Conservation (phyloP, 92 coral and sea anemone genomes). For the Diadumene lineata region DNA sequence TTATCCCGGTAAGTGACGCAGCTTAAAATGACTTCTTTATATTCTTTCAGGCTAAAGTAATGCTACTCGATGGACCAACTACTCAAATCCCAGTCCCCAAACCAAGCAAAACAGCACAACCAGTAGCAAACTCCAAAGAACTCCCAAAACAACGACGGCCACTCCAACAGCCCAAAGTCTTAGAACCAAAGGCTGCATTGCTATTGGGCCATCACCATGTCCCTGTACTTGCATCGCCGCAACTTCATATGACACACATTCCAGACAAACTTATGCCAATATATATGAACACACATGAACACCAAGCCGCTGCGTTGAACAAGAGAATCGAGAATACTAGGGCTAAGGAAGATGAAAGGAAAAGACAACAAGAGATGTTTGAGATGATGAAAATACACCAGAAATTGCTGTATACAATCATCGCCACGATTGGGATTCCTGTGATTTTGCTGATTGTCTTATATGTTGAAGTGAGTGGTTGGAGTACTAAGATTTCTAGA, state of each 20-base stretch:
- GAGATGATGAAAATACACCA: slow-evolving; percentile 96
- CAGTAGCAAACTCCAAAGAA: slow-evolving; percentile 44
- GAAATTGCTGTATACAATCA: slow-evolving; percentile 83
- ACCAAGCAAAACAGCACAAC: slow-evolving; percentile 43
- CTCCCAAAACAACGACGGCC: slow-evolving; percentile 73
- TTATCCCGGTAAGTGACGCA: too few species aligned
- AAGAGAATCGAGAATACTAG: slow-evolving; percentile 68
- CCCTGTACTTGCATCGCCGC: slow-evolving; percentile 77
- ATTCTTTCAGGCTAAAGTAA: slow-evolving; percentile 63
- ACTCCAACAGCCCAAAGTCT: slow-evolving; percentile 83
- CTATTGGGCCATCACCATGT: slow-evolving; percentile 93
- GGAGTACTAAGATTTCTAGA: too few species aligned
- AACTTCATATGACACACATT: slow-evolving; percentile 74
- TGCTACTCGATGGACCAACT: slow-evolving; percentile 85
- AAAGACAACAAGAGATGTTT: slow-evolving; percentile 90
- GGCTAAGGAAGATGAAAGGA: slow-evolving; percentile 71
- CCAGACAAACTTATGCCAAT: slow-evolving; percentile 83
- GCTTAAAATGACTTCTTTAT: background rate
- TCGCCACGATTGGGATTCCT: slow-evolving; percentile 99
- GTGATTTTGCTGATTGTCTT: slow-evolving; percentile 85
- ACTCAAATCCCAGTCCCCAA: slow-evolving; percentile 44
- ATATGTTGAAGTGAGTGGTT: slow-evolving; percentile 72
- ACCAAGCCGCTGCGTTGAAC: slow-evolving; percentile 38
- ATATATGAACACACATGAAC: slow-evolving; percentile 79
- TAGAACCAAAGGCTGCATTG: slow-evolving; percentile 87